Conservation (phyloP, 2,113 vertebrate genomes). For the Chionomys nivalis region DNA sequence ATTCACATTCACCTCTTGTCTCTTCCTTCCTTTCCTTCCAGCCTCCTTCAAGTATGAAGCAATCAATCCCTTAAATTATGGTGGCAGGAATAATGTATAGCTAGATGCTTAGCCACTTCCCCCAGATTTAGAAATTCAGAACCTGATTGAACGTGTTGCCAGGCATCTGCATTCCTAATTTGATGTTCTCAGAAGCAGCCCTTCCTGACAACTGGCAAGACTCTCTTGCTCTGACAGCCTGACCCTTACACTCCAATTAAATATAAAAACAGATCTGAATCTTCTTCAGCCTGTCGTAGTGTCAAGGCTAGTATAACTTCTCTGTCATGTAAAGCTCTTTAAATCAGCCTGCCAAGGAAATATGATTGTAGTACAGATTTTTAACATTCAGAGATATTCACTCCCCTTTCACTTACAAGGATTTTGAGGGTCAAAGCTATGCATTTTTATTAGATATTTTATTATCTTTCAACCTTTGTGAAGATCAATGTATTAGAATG, state of each 20-base stretch:
- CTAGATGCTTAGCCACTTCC: constrained; percentile 33
- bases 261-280: constrained; percentile 59
- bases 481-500: constrained; percentile 72
- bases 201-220: constrained; percentile 56
- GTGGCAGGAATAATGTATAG: neutral
- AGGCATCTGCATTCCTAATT: constrained; percentile 36
- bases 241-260: constrained; percentile 57
- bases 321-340: constrained; percentile 67
- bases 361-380: constrained; percentile 62
- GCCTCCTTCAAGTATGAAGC: neutral
- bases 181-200: constrained; percentile 28
- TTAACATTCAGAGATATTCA: constrained; percentile 79
- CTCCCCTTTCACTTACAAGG: constrained; percentile 65
- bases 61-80: constrained; percentile 46
- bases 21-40: constrained; percentile 7
- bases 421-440: constrained; percentile 82
- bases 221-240: constrained; percentile 33
- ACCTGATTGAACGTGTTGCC: constrained; percentile 46
- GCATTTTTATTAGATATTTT: constrained; percentile 80
- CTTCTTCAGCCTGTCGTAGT: constrained; percentile 35
- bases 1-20: neutral
- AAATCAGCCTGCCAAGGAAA: constrained; percentile 76
- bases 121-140: constrained; percentile 47
- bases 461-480: constrained; percentile 70
- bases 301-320: constrained; percentile 55